Conservation (phyloP, 2,113 vertebrate species). For the Acinonyx jubatus region DNA sequence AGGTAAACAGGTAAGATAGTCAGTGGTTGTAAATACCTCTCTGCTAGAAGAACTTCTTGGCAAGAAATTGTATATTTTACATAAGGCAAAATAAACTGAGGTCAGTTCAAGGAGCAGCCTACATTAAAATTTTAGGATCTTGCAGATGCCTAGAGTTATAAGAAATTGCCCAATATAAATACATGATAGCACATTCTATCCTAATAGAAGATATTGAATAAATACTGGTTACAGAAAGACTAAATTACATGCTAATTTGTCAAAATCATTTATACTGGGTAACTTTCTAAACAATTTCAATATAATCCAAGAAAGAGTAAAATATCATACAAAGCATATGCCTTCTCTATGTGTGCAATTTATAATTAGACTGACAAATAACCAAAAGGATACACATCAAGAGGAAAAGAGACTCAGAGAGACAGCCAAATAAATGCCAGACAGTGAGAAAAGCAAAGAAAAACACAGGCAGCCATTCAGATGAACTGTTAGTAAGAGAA, state of each 20-base stretch:
- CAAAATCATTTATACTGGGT: not conserved
- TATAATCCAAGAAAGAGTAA: not conserved
- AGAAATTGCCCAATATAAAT: constrained; percentile 4
- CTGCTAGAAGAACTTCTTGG: not conserved
- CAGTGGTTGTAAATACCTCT: not conserved
- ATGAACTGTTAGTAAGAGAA: not conserved
- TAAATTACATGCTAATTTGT: not conserved
- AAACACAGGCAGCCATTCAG: not conserved
- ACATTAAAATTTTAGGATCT: constrained; percentile 7
- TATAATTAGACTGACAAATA: constrained; percentile 5
- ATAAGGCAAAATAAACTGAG: not conserved
- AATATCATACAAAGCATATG: not conserved
- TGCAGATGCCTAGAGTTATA: not conserved
- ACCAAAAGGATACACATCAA: not conserved
- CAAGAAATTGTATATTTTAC: not conserved
- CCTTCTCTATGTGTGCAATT: not conserved
- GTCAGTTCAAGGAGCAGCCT: not conserved
- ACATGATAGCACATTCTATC: not conserved
- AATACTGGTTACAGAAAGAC: not conserved
- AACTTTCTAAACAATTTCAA: not conserved
- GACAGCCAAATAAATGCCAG: not conserved
- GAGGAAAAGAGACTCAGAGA: not conserved
- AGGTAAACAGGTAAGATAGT: not conserved
- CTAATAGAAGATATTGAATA: not conserved
- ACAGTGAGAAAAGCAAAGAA: not conserved